Conservation (phyloP, 2,797 vertebrate genomes). For the Cyclopterus lumpus region DNA sequence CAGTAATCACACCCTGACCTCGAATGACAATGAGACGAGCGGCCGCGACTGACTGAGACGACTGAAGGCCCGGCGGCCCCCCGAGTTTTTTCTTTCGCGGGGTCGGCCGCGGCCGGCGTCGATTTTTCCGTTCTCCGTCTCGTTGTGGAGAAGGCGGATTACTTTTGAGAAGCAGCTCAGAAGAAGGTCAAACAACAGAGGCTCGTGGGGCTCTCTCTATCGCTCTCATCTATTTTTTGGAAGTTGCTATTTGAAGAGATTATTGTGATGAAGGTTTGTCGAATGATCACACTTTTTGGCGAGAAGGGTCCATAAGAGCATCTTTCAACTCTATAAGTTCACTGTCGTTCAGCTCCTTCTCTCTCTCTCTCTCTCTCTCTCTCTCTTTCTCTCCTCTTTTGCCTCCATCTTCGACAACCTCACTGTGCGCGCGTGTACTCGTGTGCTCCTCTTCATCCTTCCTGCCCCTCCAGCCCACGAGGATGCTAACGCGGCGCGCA, state of each 20-base stretch:
- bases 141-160: slow-evolving; percentile 6
- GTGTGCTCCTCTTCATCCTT: slow-evolving; percentile 57
- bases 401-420: slow-evolving; percentile 51
- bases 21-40: slow-evolving; percentile 72
- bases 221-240: background rate
- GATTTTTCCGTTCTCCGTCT: background rate
- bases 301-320: background rate
- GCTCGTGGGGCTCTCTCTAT: background rate
- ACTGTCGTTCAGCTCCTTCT: slow-evolving; percentile 14
- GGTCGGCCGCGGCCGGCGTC: background rate
- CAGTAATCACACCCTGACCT: slow-evolving; percentile 73
- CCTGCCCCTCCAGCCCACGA: slow-evolving; percentile 56
- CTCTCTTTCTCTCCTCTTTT: slow-evolving; percentile 18
- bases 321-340: slow-evolving; percentile 17
- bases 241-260: slow-evolving; percentile 15
- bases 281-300: background rate
- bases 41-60: slow-evolving; percentile 33
- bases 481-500: slow-evolving; percentile 58
- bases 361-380: slow-evolving; percentile 22
- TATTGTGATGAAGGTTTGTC: slow-evolving; percentile 7
- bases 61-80: slow-evolving; percentile 23
- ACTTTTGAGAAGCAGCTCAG: slow-evolving; percentile 10
- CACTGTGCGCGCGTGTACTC: slow-evolving; percentile 50
- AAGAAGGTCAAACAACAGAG: slow-evolving; percentile 23
- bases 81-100: too few species aligned